These are phyloP conservation scores for Euphysa ruthae DNA, from an alignment of 30 jellyfish, hydroid and myxozoan species.

Conservation along the genomic window DNA sequence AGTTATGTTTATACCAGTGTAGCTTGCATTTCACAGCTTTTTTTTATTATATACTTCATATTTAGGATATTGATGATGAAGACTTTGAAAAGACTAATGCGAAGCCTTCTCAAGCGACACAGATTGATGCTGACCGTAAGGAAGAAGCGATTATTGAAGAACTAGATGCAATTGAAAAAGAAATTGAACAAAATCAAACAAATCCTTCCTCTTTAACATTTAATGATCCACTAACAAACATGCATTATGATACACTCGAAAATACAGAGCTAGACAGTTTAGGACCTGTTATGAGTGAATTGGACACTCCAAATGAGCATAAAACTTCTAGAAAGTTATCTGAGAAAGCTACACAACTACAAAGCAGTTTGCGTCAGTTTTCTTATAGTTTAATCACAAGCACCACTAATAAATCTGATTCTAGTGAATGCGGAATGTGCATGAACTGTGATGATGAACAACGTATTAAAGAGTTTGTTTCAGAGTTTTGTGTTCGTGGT, in stretches of 20 bases:
- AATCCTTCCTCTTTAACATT: constrained; percentile 49
- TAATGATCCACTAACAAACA: constrained; percentile 85
- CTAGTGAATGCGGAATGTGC: constrained; percentile 44
- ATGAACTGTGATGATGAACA: constrained; percentile 63
- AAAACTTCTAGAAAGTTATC: constrained; percentile 43
- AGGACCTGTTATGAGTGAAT: constrained; percentile 58
- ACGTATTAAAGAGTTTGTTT: constrained; percentile 52
- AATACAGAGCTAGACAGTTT: constrained; percentile 50
- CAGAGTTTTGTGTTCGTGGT: constrained; percentile 87
- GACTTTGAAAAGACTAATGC: constrained; percentile 23
- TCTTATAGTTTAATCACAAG: constrained; percentile 25
- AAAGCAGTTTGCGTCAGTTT: constrained; percentile 65
- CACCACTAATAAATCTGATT: constrained; percentile 16
- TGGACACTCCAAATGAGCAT: constrained; percentile 9
- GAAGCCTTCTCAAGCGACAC: constrained; percentile 45
- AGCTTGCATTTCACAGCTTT: no score
- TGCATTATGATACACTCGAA: constrained; percentile 79
- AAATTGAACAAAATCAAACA: constrained; percentile 43
- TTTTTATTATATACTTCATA: no score
- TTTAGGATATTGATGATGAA: constrained; percentile 51
- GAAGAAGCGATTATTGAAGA: constrained; percentile 60
- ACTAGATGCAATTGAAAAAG: constrained; percentile 69
- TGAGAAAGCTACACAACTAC: constrained; percentile 7
- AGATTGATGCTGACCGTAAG: constrained; percentile 76
- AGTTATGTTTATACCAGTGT: no score